phyloP scores from a whole-genome alignment of 2,888 invertebrate genomes.

The Leptinotarsa juncta region DNA sequence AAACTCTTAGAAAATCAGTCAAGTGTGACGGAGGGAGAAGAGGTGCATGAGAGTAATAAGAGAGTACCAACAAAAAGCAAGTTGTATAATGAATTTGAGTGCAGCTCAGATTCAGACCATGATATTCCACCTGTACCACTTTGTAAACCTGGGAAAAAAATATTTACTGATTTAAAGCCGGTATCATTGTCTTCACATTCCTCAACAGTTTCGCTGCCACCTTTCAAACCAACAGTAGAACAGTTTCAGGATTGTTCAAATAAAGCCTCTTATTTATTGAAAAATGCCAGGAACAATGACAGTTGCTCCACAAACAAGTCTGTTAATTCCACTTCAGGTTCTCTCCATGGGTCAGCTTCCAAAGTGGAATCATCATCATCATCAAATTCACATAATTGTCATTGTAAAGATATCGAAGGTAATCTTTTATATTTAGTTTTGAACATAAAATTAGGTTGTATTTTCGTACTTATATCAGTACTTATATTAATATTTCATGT shows the following conservation, averaged over 20 bases:
- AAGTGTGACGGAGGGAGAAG: background rate
- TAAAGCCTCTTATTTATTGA: background rate
- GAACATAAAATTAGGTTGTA: background rate
- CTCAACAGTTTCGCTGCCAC: background rate
- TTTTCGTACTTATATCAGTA: too few species aligned
- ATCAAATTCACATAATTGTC: background rate
- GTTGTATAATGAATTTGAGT: background rate
- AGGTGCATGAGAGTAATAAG: background rate
- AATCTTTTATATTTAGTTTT: background rate
- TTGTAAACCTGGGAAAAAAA: background rate
- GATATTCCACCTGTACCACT: background rate
- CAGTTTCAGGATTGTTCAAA: conserved; percentile 2
- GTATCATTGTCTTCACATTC: background rate
- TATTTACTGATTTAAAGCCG: background rate
- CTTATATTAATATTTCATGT: background rate
- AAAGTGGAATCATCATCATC: background rate
- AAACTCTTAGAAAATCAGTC: background rate
- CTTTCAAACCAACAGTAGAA: background rate
- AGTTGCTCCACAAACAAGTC: too few species aligned
- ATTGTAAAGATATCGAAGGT: background rate
- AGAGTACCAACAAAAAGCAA: background rate
- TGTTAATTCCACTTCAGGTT: too few species aligned
- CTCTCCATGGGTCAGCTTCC: too few species aligned
- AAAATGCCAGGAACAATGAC: too few species aligned
- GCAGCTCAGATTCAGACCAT: background rate